Evolutionary conservation across 1,140 invertebrate genomes (phyloP), one percentile per base, ranked within the genome.

Genomic region (Chelonus insularis): DNA sequence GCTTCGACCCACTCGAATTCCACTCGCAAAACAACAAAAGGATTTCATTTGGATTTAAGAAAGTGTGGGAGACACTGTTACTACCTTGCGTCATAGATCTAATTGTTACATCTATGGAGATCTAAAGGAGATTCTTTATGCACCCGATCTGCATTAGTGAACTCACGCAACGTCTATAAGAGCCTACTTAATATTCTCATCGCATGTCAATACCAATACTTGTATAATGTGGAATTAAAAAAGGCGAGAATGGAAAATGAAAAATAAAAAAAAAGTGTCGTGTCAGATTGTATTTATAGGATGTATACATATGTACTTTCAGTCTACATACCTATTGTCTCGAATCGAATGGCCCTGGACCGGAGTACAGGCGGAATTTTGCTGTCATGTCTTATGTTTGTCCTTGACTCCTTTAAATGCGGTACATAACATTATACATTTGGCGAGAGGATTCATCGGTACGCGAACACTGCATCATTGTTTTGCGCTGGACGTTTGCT

Each of bases 1-100:
- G 56, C 52, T 51, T 58, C 39, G 34, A 39, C 62, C 65, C 59
- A 67, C 63, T 57, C 50, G 43, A 61, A 64, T 62, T 64, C 62
- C 57, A 34, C 45, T 29, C 6, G 56, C 43, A 39, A 6, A 43
- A 16, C 4, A 43, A 43, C 41, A 43, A 43, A 43, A 43, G 41
- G 12, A 18, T 39, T 39, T 12, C 8, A 50, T 51, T 12, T 20
- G 14, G 48, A 18, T 25, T 52, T 34, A 52, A 32, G 51, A 36
- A n/a, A 37, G 23, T 48, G 50, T 52, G 50, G 50, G 50, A 52
- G 50, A 52, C 11, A 34, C 12, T 52, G 12, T 52, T 52, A 29
- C 45, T 45, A 8, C 4, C 14, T 25, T 29, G 23, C 45, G 45
- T 48, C 45, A 48, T 21, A 20, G 45, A 48, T 48, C 45, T 48